These are phyloP conservation scores for Smithornis capensis DNA, from an alignment of 2,113 vertebrate species.

Conservation along the genomic window DNA sequence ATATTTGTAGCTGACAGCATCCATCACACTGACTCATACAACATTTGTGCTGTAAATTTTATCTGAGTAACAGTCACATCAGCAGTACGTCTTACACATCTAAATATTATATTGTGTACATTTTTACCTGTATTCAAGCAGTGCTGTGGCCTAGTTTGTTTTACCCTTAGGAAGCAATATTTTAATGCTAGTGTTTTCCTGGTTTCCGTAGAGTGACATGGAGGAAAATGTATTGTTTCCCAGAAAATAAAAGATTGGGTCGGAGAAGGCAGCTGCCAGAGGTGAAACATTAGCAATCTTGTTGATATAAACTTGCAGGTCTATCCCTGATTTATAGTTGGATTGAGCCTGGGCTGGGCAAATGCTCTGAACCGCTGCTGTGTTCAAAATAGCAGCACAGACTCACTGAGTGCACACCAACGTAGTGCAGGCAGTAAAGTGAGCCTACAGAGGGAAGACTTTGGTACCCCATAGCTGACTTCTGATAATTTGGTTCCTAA, in stretches of 20 bases:
- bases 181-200: background rate
- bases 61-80: background rate
- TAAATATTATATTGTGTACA: background rate
- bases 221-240: background rate
- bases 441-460: background rate
- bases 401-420: background rate
- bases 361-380: background rate
- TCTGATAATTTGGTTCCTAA: background rate
- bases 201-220: background rate
- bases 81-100: background rate
- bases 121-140: background rate
- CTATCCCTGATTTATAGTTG: background rate
- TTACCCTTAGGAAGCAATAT: background rate
- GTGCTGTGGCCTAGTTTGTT: background rate
- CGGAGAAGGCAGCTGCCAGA: background rate
- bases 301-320: background rate
- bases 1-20: slow-evolving; percentile 9
- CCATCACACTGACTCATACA: background rate
- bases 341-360: background rate
- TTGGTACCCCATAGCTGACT: background rate
- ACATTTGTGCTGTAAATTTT: background rate
- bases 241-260: background rate
- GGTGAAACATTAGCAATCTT: background rate
- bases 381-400: fast-evolving
- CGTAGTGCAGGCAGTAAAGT: background rate